Evolutionary conservation across 2,888 invertebrate genomes (phyloP), one percentile per base, ranked within the genome.

Genomic region (Eurytoma adleriae): DNA sequence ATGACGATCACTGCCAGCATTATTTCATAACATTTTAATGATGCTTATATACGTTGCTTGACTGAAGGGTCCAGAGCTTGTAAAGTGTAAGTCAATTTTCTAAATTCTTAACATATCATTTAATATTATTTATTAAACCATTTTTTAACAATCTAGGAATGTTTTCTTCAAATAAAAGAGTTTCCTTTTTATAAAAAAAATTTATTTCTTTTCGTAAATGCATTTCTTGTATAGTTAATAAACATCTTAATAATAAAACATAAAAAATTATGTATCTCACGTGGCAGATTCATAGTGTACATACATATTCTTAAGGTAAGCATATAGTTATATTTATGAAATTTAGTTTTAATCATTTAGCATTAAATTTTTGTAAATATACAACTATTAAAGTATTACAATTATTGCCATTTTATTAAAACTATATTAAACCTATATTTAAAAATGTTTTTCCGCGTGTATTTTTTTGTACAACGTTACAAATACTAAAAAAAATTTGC

Each of bases 141-240:
- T 24, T 13, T 10, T 13, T 30, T n/a, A n/a, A 7, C 16, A 64
- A 64, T 20, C 2, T 7, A 48, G 48, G 48, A 64, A 64, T 54
- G n/a, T 14, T 2, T 14, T n/a, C 13, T 48, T n/a, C 10, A 48
- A 30, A 40, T 48, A 12, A 48, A 40, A 61, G 59, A 68, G 24
- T 69, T 72, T 80, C 72, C 72, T 76, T 48, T 72, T 76, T 12
- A 56, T 67, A 68, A 57, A 80, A 79, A 80, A 80, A 71, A 52
- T 24, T 27, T 73, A 2, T 48, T 64, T 7, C 20, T 64, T 67
- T 75, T 68, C 40, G 10, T 67, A 75, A 79, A 71, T 79, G 71
- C 79, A 59, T 66, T 61, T 79, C 40, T 59, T 66, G 24, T 24
- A 24, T 30, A 64, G 30, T 52, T 20, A 70, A 64, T 79, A 40